A percentile compares a stretch with the other conserved stretches of the same genome.
Conservation (phyloP, 2,113 vertebrate species). For the Reinhardtius hippoglossoides region DNA sequence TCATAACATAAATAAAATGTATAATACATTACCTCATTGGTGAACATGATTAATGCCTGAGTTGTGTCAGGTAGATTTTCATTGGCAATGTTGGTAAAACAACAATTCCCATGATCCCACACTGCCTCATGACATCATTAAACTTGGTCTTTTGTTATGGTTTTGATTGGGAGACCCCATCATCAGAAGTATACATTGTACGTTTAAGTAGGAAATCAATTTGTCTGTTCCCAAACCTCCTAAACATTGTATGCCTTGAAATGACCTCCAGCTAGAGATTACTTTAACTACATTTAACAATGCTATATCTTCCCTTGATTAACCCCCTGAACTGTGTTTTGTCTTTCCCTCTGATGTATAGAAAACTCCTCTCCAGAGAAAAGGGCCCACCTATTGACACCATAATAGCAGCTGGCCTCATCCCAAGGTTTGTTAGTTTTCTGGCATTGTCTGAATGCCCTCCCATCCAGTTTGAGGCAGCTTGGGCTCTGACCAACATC, state of each 20-base stretch:
- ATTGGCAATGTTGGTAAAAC: too few relatives aligned
- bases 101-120: too few relatives aligned
- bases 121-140: too few relatives aligned
- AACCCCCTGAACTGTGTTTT: neutral
- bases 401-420: slow-evolving; percentile 89
- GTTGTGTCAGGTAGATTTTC: too few relatives aligned
- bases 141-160: too few relatives aligned
- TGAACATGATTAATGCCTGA: too few relatives aligned
- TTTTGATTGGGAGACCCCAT: too few relatives aligned
- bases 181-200: too few relatives aligned
- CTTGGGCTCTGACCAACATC: slow-evolving; percentile 95
- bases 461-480: slow-evolving; percentile 93
- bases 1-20: neutral
- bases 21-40: neutral
- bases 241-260: neutral
- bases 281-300: neutral
- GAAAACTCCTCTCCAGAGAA: slow-evolving; percentile 92
- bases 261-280: neutral
- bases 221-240: neutral
- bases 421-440: slow-evolving; percentile 88
- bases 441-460: slow-evolving; percentile 86
- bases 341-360: slow-evolving; percentile 52
- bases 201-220: neutral
- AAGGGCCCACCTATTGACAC: slow-evolving; percentile 89
- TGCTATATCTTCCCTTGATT: neutral